Base-by-base conservation (phyloP, 1,140 invertebrate species). In the Drosophila seguyi region DNA sequence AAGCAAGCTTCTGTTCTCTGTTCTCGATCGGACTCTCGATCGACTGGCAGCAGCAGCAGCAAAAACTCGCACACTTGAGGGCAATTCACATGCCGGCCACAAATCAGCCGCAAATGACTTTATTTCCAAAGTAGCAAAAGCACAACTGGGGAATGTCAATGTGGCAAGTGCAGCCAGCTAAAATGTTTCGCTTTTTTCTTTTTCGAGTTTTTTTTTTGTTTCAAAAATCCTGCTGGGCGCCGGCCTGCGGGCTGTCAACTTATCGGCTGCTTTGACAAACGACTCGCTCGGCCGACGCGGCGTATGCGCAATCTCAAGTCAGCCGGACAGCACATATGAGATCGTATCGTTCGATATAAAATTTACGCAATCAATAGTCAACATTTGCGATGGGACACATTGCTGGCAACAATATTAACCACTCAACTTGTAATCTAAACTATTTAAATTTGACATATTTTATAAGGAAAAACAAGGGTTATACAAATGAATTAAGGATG, bases 91-190 rank as follows among this genome's bases (percentile, higher is more conserved):
- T 85, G 80, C 80, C 58, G 69, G 68, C 81, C 78, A 62, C 81
- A 84, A 71, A 65, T 82, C 63, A 72, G 58, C 71, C 79, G 56
- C 77, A 80, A 80, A 80, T 80, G 62, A 68, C 80, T 80, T 80
- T 74, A 80, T 75, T 80, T 60, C 41, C 73, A 73, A 55, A 75
- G 62, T 25, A 25, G 55, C 60, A 55, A 57, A 55, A 50, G 48
- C 48, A 31, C 48, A 55, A 55, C 61, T 42, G 59, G 45, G 42
- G 67, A 72, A 72, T 72, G 68, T 72, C 66, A 71, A 57, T 72
- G 57, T 68, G 50, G 50, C 44, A 61, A 68, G 57, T 55, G 81
- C 38, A 56, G 47, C 20, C 31, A 36, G 41, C 6, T 42, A 39
- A 44, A 78, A 22, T 38, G 18, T 34, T 55, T 38, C 20, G n/a